Conservation (phyloP, 2,888 invertebrate species). For the Acanthoscelides obtectus region DNA sequence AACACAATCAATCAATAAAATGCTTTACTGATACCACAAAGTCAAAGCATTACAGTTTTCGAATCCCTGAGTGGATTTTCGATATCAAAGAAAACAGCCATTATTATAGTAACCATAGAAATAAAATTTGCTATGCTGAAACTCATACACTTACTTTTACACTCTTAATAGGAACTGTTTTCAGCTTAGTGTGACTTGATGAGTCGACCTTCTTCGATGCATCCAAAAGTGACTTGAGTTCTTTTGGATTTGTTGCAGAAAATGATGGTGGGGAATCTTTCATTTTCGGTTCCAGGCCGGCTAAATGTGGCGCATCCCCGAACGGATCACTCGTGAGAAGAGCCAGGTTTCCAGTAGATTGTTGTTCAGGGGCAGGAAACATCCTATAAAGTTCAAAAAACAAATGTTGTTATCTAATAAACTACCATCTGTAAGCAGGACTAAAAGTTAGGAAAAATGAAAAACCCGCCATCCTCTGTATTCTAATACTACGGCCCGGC, state of each 20-base stretch:
- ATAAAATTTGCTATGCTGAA: too few relatives aligned
- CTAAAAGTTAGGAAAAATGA: too few relatives aligned
- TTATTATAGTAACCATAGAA: too few relatives aligned
- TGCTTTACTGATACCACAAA: too few relatives aligned
- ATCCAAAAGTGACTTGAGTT: constrained; percentile 37
- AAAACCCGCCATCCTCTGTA: too few relatives aligned
- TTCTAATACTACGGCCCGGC: too few relatives aligned
- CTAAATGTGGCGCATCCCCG: constrained; percentile 36
- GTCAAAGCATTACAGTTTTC: too few relatives aligned
- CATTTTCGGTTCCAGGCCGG: constrained; percentile 35
- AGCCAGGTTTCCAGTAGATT: constrained; percentile 26
- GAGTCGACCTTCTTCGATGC: constrained; percentile 34
- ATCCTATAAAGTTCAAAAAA: constrained; percentile 21
- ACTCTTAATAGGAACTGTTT: constrained; percentile 31
- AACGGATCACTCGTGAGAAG: constrained; percentile 34
- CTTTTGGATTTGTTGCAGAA: constrained; percentile 39
- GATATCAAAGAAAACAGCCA: too few relatives aligned
- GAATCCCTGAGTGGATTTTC: too few relatives aligned
- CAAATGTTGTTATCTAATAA: background rate
- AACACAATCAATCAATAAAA: background rate
- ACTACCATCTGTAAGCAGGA: too few relatives aligned
- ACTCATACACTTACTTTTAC: constrained; percentile 23
- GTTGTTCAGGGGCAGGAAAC: constrained; percentile 26
- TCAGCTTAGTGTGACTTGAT: constrained; percentile 28
- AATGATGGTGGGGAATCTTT: constrained; percentile 18